phyloP scores from a whole-genome alignment of 2,797 vertebrate genomes.

The Muscicapa comitata region DNA sequence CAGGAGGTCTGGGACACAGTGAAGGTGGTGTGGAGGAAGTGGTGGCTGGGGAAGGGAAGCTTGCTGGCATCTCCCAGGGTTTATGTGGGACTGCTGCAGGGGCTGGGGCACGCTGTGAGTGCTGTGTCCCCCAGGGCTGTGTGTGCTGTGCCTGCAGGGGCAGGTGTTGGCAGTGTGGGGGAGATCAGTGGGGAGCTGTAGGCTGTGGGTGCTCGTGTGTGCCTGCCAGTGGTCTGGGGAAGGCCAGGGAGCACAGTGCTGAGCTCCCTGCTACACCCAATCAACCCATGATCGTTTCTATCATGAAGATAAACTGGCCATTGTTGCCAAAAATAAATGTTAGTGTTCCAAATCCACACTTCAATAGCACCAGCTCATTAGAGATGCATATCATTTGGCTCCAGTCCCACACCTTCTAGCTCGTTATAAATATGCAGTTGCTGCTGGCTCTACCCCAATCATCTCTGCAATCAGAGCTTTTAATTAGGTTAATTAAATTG shows the following conservation, averaged over 20 bases:
- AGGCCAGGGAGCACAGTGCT: neutral
- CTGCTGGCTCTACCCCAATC: constrained; percentile 96
- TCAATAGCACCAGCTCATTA: constrained; percentile 84
- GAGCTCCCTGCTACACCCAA: constrained; percentile 11
- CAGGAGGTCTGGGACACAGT: neutral
- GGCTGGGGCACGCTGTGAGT: accelerated
- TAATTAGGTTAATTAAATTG: constrained; percentile 99
- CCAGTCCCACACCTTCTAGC: constrained; percentile 92
- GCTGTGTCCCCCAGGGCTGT: neutral
- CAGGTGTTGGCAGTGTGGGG: accelerated
- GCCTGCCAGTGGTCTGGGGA: neutral
- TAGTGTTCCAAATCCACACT: constrained; percentile 77
- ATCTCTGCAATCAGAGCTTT: constrained; percentile 99
- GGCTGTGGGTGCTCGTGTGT: neutral
- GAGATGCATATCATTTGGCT: constrained; percentile 93
- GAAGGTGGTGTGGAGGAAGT: accelerated
- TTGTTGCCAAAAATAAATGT: constrained; percentile 84
- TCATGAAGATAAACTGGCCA: constrained; percentile 73
- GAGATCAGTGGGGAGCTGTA: neutral
- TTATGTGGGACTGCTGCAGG: neutral
- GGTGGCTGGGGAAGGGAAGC: neutral
- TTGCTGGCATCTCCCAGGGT: neutral
- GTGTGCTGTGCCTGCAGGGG: accelerated
- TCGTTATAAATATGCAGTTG: constrained; percentile 91
- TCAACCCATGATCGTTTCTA: constrained; percentile 34